Evolutionary conservation across 2,888 invertebrate species (phyloP).

Genomic region (Syritta pipiens): DNA sequence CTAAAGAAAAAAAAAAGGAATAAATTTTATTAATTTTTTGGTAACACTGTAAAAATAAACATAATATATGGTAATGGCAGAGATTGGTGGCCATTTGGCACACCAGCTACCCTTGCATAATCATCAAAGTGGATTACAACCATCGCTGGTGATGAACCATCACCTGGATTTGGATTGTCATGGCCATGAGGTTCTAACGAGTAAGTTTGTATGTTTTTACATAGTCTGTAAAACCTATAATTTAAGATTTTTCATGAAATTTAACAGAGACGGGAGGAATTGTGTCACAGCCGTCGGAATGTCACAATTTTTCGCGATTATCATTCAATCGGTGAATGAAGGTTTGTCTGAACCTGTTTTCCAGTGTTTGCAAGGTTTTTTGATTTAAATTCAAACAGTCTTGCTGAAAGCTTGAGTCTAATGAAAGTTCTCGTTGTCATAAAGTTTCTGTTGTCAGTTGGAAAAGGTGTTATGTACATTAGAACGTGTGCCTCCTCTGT

Average conservation of each 20-base stretch:
- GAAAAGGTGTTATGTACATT: too few relatives aligned
- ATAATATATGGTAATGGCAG: constrained; percentile 84
- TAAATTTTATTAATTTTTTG: constrained; percentile 47
- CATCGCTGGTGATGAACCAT: constrained; percentile 83
- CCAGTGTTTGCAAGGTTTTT: too few relatives aligned
- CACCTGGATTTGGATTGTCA: constrained; percentile 80
- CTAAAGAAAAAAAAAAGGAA: constrained; percentile 21
- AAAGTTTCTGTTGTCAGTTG: too few relatives aligned
- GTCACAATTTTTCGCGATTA: too few relatives aligned
- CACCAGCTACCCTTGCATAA: constrained; percentile 83
- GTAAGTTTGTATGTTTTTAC: constrained; percentile 67
- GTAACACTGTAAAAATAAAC: constrained; percentile 72
- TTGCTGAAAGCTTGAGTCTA: too few relatives aligned
- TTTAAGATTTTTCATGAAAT: not conserved
- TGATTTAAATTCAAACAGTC: too few relatives aligned
- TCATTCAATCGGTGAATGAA: too few relatives aligned
- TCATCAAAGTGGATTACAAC: constrained; percentile 82
- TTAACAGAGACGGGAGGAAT: too few relatives aligned
- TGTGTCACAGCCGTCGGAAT: not conserved
- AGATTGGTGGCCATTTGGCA: constrained; percentile 84
- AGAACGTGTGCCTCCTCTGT: too few relatives aligned
- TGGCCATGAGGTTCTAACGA: constrained; percentile 79
- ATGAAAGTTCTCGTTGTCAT: too few relatives aligned
- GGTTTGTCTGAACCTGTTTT: too few relatives aligned
- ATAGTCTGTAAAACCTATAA: not conserved